Percentiles rank a stretch among this genome's conserved stretches.
Evolutionary conservation across 2,797 vertebrate species (phyloP).

Genomic region (Pagetopsis macropterus): DNA sequence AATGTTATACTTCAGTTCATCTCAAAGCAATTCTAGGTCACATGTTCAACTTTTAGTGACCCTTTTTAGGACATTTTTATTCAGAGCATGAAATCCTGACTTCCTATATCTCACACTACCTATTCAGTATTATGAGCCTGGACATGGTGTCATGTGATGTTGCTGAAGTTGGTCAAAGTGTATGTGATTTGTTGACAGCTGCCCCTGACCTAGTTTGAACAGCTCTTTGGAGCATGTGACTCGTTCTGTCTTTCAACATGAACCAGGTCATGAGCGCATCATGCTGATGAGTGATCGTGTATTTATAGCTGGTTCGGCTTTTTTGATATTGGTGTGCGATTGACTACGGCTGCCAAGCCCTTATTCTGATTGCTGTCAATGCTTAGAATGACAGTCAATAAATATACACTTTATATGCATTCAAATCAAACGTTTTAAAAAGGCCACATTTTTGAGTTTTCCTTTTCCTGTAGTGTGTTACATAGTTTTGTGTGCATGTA

Average conservation of each 20-base stretch:
- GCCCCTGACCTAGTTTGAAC: constrained; percentile 23
- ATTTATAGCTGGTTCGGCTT: constrained; percentile 26
- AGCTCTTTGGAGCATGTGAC: constrained; percentile 30
- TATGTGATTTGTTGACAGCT: constrained; percentile 30
- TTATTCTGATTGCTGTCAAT: not conserved
- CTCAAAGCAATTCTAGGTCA: not conserved
- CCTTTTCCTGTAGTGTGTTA: no score
- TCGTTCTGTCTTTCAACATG: constrained; percentile 8
- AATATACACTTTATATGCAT: not conserved
- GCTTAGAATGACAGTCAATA: not conserved
- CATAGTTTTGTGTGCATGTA: no score
- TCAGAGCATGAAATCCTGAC: not conserved
- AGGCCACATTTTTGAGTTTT: no score
- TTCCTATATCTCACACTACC: not conserved
- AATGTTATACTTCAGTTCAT: not conserved
- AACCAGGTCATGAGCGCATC: constrained; percentile 51
- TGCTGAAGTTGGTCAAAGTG: constrained; percentile 28
- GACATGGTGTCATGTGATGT: not conserved
- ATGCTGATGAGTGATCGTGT: constrained; percentile 20
- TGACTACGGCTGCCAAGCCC: not conserved
- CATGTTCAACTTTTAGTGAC: not conserved
- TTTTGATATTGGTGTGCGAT: constrained; percentile 20
- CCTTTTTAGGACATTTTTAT: not conserved
- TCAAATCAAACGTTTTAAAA: not conserved
- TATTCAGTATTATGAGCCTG: not conserved